Evolutionary conservation across 2,797 vertebrate genomes (phyloP), one percentile per base, ranked within the genome.

Genomic region (Amazonetta brasiliensis): DNA sequence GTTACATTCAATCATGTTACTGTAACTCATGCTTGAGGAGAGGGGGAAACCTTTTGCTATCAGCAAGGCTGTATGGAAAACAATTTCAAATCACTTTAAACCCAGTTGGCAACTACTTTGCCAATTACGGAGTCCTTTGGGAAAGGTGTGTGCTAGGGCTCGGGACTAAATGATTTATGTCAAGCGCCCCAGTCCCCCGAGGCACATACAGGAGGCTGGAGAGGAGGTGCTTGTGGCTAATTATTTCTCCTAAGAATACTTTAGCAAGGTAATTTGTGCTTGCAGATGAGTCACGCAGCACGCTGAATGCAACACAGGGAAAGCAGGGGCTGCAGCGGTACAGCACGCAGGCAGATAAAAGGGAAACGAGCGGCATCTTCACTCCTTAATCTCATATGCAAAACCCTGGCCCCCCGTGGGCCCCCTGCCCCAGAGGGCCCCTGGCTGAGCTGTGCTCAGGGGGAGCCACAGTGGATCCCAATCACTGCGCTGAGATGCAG

Each of bases 41-140:
- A 98, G 97, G 97, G 97, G 96, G 96, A 98, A 98, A 98, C 97
- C 98, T 98, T 98, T 98, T 95, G 97, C 98, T 98, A 98, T 98
- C 98, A 98, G 97, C 97, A 97, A 98, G 98, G 97, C 98, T 97
- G 97, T 98, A 98, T 98, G 97, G 98, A 98, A 98, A 98, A 98
- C 98, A 98, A 98, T 98, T 98, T 98, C 97, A 97, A 98, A 98
- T 98, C 98, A 98, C 97, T 98, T 98, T 98, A 98, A 98, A 98
- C 98, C 98, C 95, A 92, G 97, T 84, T 98, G 98, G 98, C 98
- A 98, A 98, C 98, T 98, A 98, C 98, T 98, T 98, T 98, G 98
- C 98, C 98, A 98, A 98, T 98, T 98, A 98, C 7, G 90, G 98
- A 97, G 93, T 98, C 98, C 97, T 88, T 97, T 96, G 98, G 98